These are phyloP conservation scores for Cyprinodon brontotheroides DNA, from an alignment of 2,113 vertebrate genomes.

Conservation along the genomic window DNA sequence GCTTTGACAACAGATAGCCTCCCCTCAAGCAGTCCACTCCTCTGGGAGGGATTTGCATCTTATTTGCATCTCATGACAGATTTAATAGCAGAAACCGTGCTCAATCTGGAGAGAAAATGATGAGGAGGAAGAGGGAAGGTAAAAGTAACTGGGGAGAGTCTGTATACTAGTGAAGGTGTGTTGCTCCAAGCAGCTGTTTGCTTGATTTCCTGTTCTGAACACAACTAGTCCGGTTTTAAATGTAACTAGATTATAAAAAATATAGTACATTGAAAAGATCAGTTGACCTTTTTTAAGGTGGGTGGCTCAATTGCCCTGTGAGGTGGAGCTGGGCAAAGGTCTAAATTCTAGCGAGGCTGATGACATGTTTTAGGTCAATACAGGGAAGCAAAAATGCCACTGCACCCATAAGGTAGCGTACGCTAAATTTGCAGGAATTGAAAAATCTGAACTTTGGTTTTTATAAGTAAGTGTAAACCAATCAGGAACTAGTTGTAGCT, in stretches of 20 bases:
- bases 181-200: constrained; percentile 47
- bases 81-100: constrained; percentile 73
- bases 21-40: constrained; percentile 72
- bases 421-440: too few species aligned
- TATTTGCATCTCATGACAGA: constrained; percentile 74
- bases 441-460: too few species aligned
- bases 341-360: too few species aligned
- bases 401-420: too few species aligned
- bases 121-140: constrained; percentile 48
- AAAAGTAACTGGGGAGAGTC: constrained; percentile 30
- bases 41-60: constrained; percentile 78
- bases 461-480: too few species aligned
- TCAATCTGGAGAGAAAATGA: constrained; percentile 62
- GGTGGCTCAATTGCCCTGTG: too few species aligned
- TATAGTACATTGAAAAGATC: background rate
- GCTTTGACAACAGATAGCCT: constrained; percentile 79
- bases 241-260: constrained; percentile 33
- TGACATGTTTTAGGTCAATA: too few species aligned
- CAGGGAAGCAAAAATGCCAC: too few species aligned
- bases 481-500: too few species aligned
- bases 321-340: too few species aligned
- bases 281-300: background rate
- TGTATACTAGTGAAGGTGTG: constrained; percentile 34
- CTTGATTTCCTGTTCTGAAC: constrained; percentile 2
- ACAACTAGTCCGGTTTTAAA: constrained; percentile 12